Evolutionary conservation across 2,888 invertebrate genomes (phyloP).

Genomic region (Itoplectis maculator): DNA sequence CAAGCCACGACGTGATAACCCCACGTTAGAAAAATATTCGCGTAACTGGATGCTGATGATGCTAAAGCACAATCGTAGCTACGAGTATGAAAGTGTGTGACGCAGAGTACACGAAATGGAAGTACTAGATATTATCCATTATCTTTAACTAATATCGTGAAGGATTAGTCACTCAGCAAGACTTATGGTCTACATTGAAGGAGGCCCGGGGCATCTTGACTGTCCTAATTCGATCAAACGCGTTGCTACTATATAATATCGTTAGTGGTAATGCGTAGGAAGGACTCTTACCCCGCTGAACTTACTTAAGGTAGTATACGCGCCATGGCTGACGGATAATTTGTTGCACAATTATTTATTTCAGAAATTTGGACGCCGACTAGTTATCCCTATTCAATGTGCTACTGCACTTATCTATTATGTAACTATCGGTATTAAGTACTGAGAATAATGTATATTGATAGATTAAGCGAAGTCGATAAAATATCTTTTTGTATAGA

Average conservation of each 20-base stretch:
- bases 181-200: background rate
- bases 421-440: background rate
- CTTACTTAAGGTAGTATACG: too few species aligned
- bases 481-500: too few species aligned
- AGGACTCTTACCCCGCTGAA: too few species aligned
- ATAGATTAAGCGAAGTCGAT: too few species aligned
- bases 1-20: constrained; percentile 53
- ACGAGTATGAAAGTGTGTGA: background rate
- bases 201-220: background rate
- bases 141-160: background rate
- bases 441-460: background rate
- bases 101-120: too few species aligned
- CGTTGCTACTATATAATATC: too few species aligned
- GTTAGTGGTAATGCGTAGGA: too few species aligned
- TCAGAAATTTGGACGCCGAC: too few species aligned
- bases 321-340: too few species aligned
- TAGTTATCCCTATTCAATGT: too few species aligned
- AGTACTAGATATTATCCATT: constrained; percentile 9
- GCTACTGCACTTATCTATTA: too few species aligned
- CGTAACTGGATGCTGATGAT: constrained; percentile 40
- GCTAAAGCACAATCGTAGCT: background rate
- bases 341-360: too few species aligned
- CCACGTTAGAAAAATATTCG: constrained; percentile 42
- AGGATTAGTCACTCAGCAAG: background rate
- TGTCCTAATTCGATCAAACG: constrained; percentile 1